Percentiles rank a stretch among this genome's conserved stretches.
Conservation (phyloP, 2,888 invertebrate species). For the Cactoblastis cactorum region DNA sequence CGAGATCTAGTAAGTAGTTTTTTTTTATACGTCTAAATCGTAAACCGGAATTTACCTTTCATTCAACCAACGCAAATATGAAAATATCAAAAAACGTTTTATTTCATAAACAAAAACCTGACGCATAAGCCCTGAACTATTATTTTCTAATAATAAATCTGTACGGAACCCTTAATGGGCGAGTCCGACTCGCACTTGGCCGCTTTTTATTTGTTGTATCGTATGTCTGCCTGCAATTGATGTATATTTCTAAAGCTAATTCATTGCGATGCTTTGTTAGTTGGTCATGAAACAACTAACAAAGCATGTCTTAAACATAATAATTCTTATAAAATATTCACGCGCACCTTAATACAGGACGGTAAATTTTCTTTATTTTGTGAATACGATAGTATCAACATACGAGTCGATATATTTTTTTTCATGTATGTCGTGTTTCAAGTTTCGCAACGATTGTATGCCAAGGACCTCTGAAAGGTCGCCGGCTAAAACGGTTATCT, state of each 20-base stretch:
- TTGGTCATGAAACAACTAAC: too few species aligned
- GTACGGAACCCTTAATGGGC: too few species aligned
- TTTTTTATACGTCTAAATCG: too few species aligned
- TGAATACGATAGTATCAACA: conserved; percentile 23
- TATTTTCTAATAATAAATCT: too few species aligned
- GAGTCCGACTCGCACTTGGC: too few species aligned
- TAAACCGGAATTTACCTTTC: too few species aligned
- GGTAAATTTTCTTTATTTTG: conserved; percentile 27
- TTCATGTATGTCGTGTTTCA: conserved; percentile 55
- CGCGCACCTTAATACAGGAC: conserved; percentile 28
- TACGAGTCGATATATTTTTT: conserved; percentile 46
- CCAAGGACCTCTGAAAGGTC: conserved; percentile 72
- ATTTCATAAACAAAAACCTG: too few species aligned
- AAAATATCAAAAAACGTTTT: too few species aligned
- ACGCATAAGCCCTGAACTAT: too few species aligned
- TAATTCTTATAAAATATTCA: conserved; percentile 28
- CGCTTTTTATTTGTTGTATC: conserved; percentile 55
- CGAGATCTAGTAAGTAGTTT: too few species aligned
- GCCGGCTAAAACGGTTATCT: conserved; percentile 71
- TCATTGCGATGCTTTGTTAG: conserved; percentile 43
- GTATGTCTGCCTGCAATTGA: conserved; percentile 36
- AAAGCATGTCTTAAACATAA: conserved; percentile 26
- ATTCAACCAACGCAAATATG: too few species aligned
- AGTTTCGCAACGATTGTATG: conserved; percentile 62
- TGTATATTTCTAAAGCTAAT: conserved; percentile 44